Evolutionary conservation across 2,888 invertebrate genomes (phyloP).

Genomic region (Drosophila subsilvestris): DNA sequence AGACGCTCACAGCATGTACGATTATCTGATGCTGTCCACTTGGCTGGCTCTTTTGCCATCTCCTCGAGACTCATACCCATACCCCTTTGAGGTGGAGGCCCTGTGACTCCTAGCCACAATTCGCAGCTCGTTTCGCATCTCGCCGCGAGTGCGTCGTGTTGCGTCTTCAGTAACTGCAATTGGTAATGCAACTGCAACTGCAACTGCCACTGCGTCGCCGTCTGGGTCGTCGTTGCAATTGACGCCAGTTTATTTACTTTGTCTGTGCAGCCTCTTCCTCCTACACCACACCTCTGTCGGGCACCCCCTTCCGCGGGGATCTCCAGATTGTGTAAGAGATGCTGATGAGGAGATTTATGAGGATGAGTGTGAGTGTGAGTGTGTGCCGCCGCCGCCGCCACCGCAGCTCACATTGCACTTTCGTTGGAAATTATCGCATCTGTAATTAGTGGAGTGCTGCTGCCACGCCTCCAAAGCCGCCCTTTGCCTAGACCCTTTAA

Average conservation of each 20-base stretch:
- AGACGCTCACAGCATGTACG: not conserved
- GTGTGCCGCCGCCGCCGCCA: conserved; percentile 13
- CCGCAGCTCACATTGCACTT: conserved; percentile 33
- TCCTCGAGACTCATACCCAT: not conserved
- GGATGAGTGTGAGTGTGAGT: not conserved
- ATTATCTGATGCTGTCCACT: not conserved
- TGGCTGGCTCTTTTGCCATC: not conserved
- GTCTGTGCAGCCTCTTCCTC: conserved; percentile 3
- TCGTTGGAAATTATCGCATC: conserved; percentile 8
- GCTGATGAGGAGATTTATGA: conserved; percentile 35
- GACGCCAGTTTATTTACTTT: conserved; percentile 30
- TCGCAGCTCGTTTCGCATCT: not conserved
- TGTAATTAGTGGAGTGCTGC: conserved; percentile 32
- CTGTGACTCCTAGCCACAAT: not conserved
- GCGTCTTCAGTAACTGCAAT: conserved; percentile 29
- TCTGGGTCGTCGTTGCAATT: conserved; percentile 38
- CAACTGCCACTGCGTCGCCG: conserved; percentile 5
- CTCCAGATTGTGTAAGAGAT: conserved; percentile 28
- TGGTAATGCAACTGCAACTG: conserved; percentile 6
- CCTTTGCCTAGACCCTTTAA: conserved; percentile 4
- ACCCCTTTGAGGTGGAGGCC: not conserved
- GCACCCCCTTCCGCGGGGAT: conserved; percentile 9
- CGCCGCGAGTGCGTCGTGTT: conserved; percentile 12
- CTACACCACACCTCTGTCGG: not conserved
- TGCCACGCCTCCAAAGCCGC: conserved; percentile 18